Evolutionary conservation across 2,888 invertebrate genomes (phyloP).

Genomic region (Acrobasis consociella): DNA sequence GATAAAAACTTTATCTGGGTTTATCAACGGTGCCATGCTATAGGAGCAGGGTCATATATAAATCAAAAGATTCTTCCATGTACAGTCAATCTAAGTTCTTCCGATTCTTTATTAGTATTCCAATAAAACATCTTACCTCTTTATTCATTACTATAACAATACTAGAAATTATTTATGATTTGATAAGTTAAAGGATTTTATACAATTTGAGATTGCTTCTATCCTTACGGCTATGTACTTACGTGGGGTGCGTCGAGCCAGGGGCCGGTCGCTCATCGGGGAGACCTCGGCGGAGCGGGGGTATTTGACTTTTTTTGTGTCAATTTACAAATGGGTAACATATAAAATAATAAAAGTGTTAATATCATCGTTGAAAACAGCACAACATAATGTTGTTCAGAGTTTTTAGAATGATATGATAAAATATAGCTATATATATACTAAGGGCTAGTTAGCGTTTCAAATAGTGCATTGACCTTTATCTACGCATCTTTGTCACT

Average conservation of each 20-base stretch:
- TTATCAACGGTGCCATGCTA: too few relatives aligned
- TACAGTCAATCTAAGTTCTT: too few relatives aligned
- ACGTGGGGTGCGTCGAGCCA: conserved; percentile 56
- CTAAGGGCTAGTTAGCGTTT: background rate
- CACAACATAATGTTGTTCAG: conserved; percentile 41
- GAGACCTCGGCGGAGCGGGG: conserved; percentile 62
- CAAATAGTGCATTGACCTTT: background rate
- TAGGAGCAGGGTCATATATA: too few relatives aligned
- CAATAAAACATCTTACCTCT: background rate
- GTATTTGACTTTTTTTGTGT: conserved; percentile 82
- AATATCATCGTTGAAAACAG: conserved; percentile 80
- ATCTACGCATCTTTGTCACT: background rate
- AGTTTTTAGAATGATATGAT: conserved; percentile 37
- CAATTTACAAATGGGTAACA: conserved; percentile 83
- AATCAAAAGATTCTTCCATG: too few relatives aligned
- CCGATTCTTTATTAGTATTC: background rate
- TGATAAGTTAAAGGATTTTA: background rate
- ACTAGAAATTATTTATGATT: background rate
- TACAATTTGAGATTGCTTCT: background rate
- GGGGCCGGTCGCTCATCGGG: conserved; percentile 54
- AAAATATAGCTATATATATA: conserved; percentile 27
- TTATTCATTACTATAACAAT: background rate
- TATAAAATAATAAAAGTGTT: conserved; percentile 83
- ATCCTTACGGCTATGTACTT: conserved; percentile 68
- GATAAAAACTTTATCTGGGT: too few relatives aligned